Evolutionary conservation across 2,113 vertebrate species (phyloP).

Genomic region (Patagioenas fasciata): DNA sequence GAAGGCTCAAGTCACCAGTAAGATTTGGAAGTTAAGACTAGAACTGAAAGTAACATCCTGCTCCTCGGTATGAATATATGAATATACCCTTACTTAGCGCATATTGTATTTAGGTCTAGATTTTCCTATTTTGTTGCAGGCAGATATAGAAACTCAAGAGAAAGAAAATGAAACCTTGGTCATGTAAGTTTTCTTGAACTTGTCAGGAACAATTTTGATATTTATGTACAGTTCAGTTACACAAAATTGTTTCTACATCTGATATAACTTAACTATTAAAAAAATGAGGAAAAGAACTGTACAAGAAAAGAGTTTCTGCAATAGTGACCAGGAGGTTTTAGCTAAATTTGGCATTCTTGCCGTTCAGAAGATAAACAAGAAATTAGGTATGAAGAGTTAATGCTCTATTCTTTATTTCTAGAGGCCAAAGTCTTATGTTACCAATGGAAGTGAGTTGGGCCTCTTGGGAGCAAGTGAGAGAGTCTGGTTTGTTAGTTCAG

Average conservation of each 20-base stretch:
- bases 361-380: not conserved
- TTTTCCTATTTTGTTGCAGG: not conserved
- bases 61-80: not conserved
- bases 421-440: not conserved
- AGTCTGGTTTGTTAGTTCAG: constrained; percentile 43
- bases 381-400: not conserved
- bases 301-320: not conserved
- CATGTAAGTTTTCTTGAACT: not conserved
- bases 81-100: not conserved
- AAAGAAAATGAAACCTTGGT: not conserved
- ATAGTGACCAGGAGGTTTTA: not conserved
- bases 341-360: not conserved
- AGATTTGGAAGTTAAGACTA: not conserved
- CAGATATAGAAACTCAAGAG: not conserved
- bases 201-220: not conserved
- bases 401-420: not conserved
- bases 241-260: not conserved
- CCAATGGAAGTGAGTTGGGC: not conserved
- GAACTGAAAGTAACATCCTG: not conserved
- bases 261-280: not conserved
- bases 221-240: not conserved
- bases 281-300: not conserved
- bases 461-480: constrained; percentile 12
- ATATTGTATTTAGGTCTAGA: not conserved
- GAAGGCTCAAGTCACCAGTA: not conserved